phyloP scores from a whole-genome alignment of 2,888 invertebrate genomes.

The Coelinius sp. region DNA sequence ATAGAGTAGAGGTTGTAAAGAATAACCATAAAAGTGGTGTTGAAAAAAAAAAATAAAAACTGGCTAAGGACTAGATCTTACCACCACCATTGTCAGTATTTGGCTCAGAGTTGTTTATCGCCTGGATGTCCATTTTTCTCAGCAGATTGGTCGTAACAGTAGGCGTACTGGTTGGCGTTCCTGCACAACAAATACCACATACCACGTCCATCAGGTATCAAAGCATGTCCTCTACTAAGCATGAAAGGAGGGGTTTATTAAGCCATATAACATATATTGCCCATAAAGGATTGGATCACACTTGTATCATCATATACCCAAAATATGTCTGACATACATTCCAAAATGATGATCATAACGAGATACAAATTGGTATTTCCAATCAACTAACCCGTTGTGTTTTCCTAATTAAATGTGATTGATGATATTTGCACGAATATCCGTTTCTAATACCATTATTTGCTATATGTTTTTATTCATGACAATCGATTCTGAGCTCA shows the following conservation, averaged over 20 bases:
- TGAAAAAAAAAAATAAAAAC: conserved; percentile 19
- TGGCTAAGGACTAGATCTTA: conserved; percentile 57
- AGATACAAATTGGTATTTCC: neutral
- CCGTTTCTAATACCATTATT: neutral
- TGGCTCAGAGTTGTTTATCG: conserved; percentile 63
- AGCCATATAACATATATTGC: conserved; percentile 10
- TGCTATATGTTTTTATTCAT: no score
- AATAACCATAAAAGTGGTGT: conserved; percentile 5
- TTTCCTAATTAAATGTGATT: neutral
- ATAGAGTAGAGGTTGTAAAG: neutral
- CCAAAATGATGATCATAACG: neutral
- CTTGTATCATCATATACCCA: neutral
- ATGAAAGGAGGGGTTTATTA: neutral
- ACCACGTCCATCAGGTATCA: conserved; percentile 64
- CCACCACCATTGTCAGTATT: conserved; percentile 65
- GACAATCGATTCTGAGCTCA: neutral
- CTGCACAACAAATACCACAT: conserved; percentile 67
- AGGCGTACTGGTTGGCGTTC: conserved; percentile 65
- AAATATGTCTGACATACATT: neutral
- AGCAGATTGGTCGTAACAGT: conserved; percentile 65
- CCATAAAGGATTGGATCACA: neutral
- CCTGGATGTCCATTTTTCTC: conserved; percentile 69
- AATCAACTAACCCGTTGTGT: neutral
- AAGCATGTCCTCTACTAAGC: conserved; percentile 46
- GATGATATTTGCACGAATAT: neutral